These are phyloP conservation scores for Protonibea diacanthus DNA, from an alignment of 2,797 vertebrate species.

Conservation along the genomic window DNA sequence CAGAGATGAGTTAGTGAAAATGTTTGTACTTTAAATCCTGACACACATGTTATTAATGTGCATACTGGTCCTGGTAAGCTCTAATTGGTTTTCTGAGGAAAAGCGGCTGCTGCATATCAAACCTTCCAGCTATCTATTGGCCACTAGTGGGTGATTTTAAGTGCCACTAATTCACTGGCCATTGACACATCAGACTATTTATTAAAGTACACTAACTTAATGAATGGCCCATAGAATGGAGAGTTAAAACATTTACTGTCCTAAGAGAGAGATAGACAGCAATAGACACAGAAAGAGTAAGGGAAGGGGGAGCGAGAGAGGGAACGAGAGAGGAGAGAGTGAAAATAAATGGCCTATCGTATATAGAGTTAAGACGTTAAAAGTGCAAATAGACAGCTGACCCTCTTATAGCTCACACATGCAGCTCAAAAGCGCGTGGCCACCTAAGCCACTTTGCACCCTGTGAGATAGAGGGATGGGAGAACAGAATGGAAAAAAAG, in stretches of 20 bases:
- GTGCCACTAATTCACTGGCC: constrained; percentile 86
- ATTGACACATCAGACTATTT: constrained; percentile 87
- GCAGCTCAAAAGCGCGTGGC: constrained; percentile 56
- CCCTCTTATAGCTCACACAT: constrained; percentile 81
- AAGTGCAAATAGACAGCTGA: constrained; percentile 88
- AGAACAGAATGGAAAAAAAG: constrained; percentile 47
- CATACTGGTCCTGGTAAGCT: constrained; percentile 24
- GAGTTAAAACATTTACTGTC: constrained; percentile 88
- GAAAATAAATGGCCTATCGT: constrained; percentile 85
- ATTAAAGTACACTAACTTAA: constrained; percentile 89
- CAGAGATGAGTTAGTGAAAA: neutral
- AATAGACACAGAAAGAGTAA: constrained; percentile 73
- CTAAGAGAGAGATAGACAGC: constrained; percentile 79
- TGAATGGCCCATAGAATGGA: constrained; percentile 88
- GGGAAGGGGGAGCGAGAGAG: constrained; percentile 46
- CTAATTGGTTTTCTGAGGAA: constrained; percentile 65
- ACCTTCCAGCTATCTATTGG: constrained; percentile 73
- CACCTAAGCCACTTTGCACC: constrained; percentile 77
- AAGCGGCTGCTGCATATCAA: constrained; percentile 70
- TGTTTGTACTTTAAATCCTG: constrained; percentile 27
- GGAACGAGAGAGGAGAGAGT: constrained; percentile 61
- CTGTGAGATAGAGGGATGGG: constrained; percentile 61
- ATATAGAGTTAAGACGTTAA: constrained; percentile 85
- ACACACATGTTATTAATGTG: constrained; percentile 32
- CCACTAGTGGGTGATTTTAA: constrained; percentile 81